These are phyloP conservation scores for Anser brachyrhynchus DNA, from an alignment of 2,113 vertebrate genomes.

Conservation along the genomic window DNA sequence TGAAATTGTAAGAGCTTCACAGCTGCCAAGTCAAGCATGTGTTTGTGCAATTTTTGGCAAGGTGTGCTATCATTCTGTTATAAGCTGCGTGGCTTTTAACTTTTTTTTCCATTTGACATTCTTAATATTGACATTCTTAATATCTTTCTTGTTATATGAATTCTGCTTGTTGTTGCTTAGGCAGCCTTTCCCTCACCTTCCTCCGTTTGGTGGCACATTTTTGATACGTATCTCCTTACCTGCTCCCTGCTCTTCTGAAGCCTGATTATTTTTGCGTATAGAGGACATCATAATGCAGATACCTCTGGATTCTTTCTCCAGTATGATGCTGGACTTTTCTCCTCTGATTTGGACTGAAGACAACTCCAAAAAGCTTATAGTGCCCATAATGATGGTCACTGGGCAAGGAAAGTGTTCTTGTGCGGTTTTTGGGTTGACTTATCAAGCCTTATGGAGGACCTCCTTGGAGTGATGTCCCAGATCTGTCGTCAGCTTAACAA, in stretches of 20 bases:
- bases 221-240: neutral
- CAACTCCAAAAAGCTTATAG: neutral
- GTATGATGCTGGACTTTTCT: neutral
- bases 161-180: neutral
- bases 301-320: neutral
- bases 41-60: neutral
- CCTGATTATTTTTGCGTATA: neutral
- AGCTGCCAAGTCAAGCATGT: neutral
- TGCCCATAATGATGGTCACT: neutral
- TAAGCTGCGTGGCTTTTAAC: neutral
- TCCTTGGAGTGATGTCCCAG: neutral
- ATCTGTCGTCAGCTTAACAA: slow-evolving; percentile 29
- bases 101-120: neutral
- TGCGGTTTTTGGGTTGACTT: neutral
- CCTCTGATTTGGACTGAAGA: neutral
- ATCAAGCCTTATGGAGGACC: neutral
- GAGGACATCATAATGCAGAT: neutral
- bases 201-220: neutral
- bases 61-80: neutral
- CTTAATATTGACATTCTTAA: neutral
- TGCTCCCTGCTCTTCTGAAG: neutral
- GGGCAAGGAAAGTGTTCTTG: neutral
- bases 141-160: neutral
- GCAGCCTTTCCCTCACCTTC: neutral
- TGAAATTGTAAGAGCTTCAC: neutral